phyloP scores from a whole-genome alignment of 2,888 invertebrate genomes.

The Chrysopilus asiliformis region DNA sequence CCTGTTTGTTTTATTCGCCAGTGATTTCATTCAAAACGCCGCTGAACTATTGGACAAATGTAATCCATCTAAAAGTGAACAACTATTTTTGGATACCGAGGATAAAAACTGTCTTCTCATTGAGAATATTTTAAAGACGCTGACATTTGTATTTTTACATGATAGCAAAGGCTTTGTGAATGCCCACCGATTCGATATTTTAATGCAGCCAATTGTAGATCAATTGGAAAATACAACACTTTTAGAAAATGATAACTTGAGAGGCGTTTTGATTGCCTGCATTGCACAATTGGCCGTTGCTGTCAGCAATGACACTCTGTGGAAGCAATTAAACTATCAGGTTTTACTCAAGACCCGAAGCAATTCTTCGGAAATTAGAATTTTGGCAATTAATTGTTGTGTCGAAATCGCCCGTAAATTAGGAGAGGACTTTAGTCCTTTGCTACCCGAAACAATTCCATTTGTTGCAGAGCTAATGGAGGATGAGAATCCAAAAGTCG shows the following conservation, averaged over 20 bases:
- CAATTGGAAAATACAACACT: conserved; percentile 63
- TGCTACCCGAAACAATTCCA: conserved; percentile 86
- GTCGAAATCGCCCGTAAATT: conserved; percentile 70
- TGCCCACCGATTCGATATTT: conserved; percentile 66
- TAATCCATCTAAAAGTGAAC: conserved; percentile 42
- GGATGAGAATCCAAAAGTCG: conserved; percentile 74
- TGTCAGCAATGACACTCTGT: conserved; percentile 70
- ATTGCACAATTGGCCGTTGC: conserved; percentile 72
- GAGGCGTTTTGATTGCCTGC: conserved; percentile 56
- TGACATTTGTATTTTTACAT: conserved; percentile 65
- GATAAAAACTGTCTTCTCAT: conserved; percentile 49
- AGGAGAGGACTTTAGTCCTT: conserved; percentile 75
- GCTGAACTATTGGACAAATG: conserved; percentile 56
- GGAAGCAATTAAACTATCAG: conserved; percentile 85
- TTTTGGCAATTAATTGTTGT: conserved; percentile 55
- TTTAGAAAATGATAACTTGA: conserved; percentile 47
- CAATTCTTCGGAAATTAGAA: conserved; percentile 55
- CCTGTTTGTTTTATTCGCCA: conserved; percentile 80
- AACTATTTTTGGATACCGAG: conserved; percentile 38
- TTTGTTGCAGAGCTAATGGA: conserved; percentile 88
- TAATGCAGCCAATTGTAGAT: conserved; percentile 80
- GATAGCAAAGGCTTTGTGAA: conserved; percentile 75
- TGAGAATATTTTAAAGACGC: conserved; percentile 57
- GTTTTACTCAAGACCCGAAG: conserved; percentile 76
- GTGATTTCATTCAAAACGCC: conserved; percentile 70